Conservation (phyloP, 92 coral and sea anemone genomes). For the Scolanthus callimorphus region DNA sequence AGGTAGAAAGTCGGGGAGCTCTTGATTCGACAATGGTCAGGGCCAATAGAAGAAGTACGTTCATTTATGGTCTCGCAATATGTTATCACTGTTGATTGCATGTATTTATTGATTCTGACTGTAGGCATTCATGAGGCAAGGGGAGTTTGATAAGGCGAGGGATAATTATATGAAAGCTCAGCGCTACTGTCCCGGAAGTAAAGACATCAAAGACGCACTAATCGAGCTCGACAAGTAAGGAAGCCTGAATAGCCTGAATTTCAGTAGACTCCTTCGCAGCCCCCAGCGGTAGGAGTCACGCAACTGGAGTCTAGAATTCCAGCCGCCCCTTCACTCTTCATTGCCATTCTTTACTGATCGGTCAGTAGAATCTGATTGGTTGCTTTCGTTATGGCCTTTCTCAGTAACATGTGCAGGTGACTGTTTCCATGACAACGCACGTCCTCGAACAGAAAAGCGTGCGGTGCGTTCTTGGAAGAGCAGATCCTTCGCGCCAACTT, state of each 20-base stretch:
- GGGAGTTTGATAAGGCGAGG: conserved; percentile 84
- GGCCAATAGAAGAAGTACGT: neutral
- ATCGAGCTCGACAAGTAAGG: conserved; percentile 71
- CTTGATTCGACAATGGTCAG: neutral
- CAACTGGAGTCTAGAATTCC: too few species aligned
- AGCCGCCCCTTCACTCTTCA: too few species aligned
- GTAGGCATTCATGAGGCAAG: conserved; percentile 82
- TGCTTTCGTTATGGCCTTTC: too few species aligned
- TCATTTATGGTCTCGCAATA: too few species aligned
- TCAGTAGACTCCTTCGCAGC: neutral
- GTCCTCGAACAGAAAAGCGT: too few species aligned
- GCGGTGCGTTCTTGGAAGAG: too few species aligned
- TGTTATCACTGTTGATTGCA: too few species aligned
- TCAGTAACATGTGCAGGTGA: too few species aligned
- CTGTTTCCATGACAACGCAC: too few species aligned
- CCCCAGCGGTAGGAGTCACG: neutral
- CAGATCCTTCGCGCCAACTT: too few species aligned
- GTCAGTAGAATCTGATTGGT: too few species aligned
- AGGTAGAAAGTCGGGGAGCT: neutral
- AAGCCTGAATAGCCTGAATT: neutral
- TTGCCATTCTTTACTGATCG: too few species aligned
- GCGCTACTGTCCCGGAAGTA: conserved; percentile 67
- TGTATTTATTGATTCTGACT: neutral
- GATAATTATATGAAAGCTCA: conserved; percentile 66
- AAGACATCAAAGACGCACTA: conserved; percentile 66